Evolutionary conservation across 2,113 vertebrate species (phyloP).

Genomic region (Ciconia maguari): DNA sequence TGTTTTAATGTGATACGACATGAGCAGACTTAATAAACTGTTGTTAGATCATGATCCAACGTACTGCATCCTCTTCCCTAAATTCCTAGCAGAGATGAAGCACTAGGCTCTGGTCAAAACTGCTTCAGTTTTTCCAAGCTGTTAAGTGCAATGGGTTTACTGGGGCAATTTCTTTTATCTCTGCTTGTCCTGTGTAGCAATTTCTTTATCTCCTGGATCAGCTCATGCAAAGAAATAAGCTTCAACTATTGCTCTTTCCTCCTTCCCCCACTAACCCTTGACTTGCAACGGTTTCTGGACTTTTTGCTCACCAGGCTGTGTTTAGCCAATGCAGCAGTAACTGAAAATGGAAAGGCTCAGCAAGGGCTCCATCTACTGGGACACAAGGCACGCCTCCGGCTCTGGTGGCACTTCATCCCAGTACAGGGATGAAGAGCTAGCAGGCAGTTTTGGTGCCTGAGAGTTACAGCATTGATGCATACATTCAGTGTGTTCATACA

Average conservation of each 20-base stretch:
- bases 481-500: rapidly evolving
- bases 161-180: neutral
- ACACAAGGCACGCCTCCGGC: neutral
- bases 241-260: neutral
- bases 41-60: neutral
- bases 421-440: rapidly evolving
- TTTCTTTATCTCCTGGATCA: neutral
- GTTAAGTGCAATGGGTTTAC: neutral
- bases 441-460: neutral
- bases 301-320: rapidly evolving
- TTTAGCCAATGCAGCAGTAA: neutral
- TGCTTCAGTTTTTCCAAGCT: too few species aligned
- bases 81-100: neutral
- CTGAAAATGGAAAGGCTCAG: neutral
- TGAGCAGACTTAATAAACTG: neutral
- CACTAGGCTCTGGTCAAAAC: neutral
- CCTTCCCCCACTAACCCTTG: neutral
- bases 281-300: neutral
- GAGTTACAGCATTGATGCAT: too few species aligned
- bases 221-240: neutral
- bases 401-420: too few species aligned
- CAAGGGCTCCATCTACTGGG: slow-evolving; percentile 46
- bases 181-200: neutral
- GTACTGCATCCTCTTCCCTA: neutral
- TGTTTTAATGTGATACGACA: slow-evolving; percentile 12